These are phyloP conservation scores for Tetrax tetrax DNA, from an alignment of 2,113 vertebrate genomes.

Conservation along the genomic window DNA sequence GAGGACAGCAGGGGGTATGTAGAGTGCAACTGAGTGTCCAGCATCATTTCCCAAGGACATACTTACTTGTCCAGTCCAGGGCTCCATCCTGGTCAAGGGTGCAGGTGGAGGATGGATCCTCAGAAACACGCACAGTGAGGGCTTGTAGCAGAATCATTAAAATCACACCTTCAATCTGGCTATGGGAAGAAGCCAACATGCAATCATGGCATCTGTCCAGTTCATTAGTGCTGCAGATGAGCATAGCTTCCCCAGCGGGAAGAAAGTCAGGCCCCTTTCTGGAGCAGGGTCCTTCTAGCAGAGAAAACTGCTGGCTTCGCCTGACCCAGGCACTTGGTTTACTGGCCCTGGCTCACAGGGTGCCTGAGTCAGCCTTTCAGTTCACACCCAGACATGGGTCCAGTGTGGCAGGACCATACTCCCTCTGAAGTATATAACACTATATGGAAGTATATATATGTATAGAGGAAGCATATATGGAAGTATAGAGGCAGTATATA, in stretches of 20 bases:
- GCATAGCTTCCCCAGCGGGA: neutral
- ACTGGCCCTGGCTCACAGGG: neutral
- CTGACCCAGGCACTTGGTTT: neutral
- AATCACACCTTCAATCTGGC: conserved; percentile 85
- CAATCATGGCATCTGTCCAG: neutral
- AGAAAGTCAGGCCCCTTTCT: neutral
- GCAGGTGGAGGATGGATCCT: conserved; percentile 78
- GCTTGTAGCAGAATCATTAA: conserved; percentile 82
- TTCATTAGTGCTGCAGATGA: neutral
- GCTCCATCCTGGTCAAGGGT: conserved; percentile 55
- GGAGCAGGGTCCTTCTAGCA: neutral
- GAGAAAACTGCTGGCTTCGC: neutral
- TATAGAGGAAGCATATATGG: too few relatives aligned
- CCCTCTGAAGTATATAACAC: neutral
- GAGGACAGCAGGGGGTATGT: fast-evolving
- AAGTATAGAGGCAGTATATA: too few relatives aligned
- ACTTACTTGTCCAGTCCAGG: conserved; percentile 87
- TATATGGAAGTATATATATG: too few relatives aligned
- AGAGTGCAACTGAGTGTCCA: fast-evolving
- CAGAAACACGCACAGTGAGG: conserved; percentile 68
- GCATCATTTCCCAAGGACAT: neutral
- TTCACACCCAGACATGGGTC: neutral
- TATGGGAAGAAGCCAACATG: conserved; percentile 43
- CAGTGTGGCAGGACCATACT: neutral
- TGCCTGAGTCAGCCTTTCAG: neutral